Conservation (phyloP, 2,888 invertebrate genomes). For the Rutpela maculata region DNA sequence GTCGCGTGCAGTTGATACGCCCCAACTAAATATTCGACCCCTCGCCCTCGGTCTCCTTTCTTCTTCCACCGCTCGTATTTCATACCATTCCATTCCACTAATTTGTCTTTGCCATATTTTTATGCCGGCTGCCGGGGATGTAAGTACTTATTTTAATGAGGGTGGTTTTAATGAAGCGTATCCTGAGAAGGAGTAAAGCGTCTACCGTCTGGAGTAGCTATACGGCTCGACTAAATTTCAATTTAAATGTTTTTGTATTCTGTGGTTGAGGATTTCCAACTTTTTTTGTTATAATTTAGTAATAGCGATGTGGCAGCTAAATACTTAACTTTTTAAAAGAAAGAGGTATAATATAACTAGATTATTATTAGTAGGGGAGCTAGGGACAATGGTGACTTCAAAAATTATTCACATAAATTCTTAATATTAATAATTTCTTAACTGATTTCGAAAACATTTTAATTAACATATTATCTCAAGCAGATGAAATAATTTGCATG, state of each 20-base stretch:
- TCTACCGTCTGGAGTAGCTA: slow-evolving; percentile 27
- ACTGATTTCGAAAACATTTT: no score
- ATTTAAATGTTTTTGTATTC: slow-evolving; percentile 12
- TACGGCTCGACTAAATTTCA: slow-evolving; percentile 8
- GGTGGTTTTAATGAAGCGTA: slow-evolving; percentile 62
- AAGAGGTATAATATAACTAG: no score
- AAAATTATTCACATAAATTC: no score
- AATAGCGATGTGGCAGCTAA: not conserved
- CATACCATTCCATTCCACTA: slow-evolving; percentile 51
- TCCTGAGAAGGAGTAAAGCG: slow-evolving; percentile 32
- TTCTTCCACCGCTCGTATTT: slow-evolving; percentile 45
- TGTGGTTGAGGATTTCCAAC: not conserved
- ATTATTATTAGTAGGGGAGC: no score
- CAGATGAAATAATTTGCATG: no score
- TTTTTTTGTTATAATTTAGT: slow-evolving; percentile 2
- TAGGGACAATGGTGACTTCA: no score
- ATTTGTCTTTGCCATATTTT: slow-evolving; percentile 58
- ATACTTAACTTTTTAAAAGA: not conserved
- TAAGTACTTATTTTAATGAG: slow-evolving; percentile 64
- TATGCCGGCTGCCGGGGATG: slow-evolving; percentile 54
- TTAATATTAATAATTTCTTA: no score
- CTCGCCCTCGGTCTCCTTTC: slow-evolving; percentile 5
- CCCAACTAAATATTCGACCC: slow-evolving; percentile 28
- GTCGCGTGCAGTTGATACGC: slow-evolving; percentile 15
- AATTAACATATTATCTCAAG: no score